Evolutionary conservation across 2,888 invertebrate genomes (phyloP).

Genomic region (Aphodius granarius): DNA sequence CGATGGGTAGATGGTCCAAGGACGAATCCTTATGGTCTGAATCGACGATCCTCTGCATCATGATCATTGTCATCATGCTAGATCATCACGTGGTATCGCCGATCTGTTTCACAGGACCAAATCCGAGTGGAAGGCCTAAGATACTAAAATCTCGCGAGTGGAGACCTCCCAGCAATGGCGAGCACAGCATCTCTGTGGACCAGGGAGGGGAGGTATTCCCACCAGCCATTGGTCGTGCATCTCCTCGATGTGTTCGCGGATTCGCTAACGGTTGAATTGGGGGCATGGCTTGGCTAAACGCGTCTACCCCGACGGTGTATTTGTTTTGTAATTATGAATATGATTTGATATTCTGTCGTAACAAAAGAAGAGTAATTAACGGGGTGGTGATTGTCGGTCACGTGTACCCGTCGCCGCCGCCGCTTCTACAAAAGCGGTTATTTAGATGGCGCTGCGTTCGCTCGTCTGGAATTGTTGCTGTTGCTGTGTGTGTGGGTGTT

Average conservation of each 20-base stretch:
- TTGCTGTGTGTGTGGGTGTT: slow-evolving; percentile 6
- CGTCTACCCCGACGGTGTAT: slow-evolving; percentile 41
- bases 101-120: no score
- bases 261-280: slow-evolving; percentile 31
- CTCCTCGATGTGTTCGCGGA: slow-evolving; percentile 28
- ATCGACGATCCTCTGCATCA: slow-evolving; percentile 54
- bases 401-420: no score
- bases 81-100: slow-evolving; percentile 13
- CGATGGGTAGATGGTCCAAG: no score
- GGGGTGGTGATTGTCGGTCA: slow-evolving; percentile 51
- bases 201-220: slow-evolving; percentile 28
- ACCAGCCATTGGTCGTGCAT: slow-evolving; percentile 36
- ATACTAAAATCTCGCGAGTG: slow-evolving; percentile 40
- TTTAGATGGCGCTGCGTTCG: slow-evolving; percentile 41
- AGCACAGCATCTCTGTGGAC: slow-evolving; percentile 37
- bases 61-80: slow-evolving; percentile 55
- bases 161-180: slow-evolving; percentile 38
- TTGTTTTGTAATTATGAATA: slow-evolving; percentile 57
- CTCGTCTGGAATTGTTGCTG: slow-evolving; percentile 26
- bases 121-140: no score
- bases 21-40: slow-evolving; percentile 39
- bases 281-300: slow-evolving; percentile 38
- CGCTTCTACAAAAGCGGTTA: slow-evolving; percentile 52
- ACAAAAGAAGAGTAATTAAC: slow-evolving; percentile 53
- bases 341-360: slow-evolving; percentile 53